Evolutionary conservation across 2,113 vertebrate genomes (phyloP).

Genomic region (Dinomys branickii): DNA sequence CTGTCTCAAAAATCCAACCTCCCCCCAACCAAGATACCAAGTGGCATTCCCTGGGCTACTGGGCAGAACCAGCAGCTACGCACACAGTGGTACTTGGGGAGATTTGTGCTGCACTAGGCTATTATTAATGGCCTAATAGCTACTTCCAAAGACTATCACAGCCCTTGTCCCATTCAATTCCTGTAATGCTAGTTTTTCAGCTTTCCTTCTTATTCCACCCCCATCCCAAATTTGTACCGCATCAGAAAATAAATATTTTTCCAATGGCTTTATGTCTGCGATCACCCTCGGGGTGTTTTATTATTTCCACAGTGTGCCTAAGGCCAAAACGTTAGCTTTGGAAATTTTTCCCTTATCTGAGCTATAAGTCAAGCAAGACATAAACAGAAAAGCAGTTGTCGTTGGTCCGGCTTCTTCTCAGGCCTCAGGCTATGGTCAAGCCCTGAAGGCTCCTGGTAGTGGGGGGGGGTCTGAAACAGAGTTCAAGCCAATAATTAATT

Average conservation of each 20-base stretch:
- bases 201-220: constrained; percentile 45
- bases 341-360: constrained; percentile 56
- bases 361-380: constrained; percentile 49
- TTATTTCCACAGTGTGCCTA: constrained; percentile 58
- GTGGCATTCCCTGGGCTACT: not conserved
- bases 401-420: not conserved
- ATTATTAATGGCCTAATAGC: constrained; percentile 75
- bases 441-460: not conserved
- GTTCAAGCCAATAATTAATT: not conserved
- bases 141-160: constrained; percentile 65
- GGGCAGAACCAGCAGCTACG: not conserved
- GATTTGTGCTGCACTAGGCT: constrained; percentile 35
- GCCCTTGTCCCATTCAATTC: constrained; percentile 34
- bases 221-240: constrained; percentile 6
- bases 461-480: not conserved
- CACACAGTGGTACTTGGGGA: not conserved
- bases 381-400: constrained; percentile 18
- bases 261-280: constrained; percentile 37
- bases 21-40: not conserved
- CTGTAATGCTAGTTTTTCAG: constrained; percentile 62
- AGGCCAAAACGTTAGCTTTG: constrained; percentile 48
- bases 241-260: constrained; percentile 64
- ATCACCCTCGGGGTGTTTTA: constrained; percentile 53
- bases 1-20: not conserved
- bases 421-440: not conserved